Base-by-base conservation (phyloP, 2,113 vertebrate genomes). In the Genyomyrus donnyi region DNA sequence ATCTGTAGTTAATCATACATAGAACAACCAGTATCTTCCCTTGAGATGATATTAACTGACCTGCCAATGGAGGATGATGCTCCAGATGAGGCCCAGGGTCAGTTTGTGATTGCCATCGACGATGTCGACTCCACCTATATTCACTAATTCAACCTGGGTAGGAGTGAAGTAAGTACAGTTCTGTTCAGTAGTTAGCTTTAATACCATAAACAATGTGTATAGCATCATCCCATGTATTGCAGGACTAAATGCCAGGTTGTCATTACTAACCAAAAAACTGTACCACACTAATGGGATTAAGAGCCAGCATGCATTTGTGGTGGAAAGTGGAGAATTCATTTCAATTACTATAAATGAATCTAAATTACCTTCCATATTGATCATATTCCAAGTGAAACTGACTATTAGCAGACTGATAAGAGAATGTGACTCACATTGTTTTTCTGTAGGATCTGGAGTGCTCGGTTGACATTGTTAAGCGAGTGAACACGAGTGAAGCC, bases 41-140 rank as follows among this genome's bases (percentile, higher is more conserved):
- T 91, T 35, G 13, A 53, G 50, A 80, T 66, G 45, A 1, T 2
- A 31, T 46, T n/a, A 87, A 91, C 95, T 94, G 91, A 99, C 98
- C 98, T 99, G 98, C 98, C 98, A 99, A 93, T 99, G 96, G 94
- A 99, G 97, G 95, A 99, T 99, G 95, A 99, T 99, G 96, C 97
- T 99, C 98, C 98, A 99, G 96, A 99, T 98, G 94, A 99, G 97
- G 92, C 98, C 98, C 93, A 99, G 97, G 88, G 96, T 99, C 92
- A 99, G 95, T 92, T 99, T 99, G 95, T 99, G 98, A 95, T 99
- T 99, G 91, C 98, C 98, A 97, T 99, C 98, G 93, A 99, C 98
- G 90, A 99, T 99, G 93, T 99, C 98, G 90, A 96, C 94, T 85
- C 98, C 97, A 70, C 98, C 98, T 35, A 99, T 99, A 93, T 99